Evolutionary conservation across 2,888 invertebrate genomes (phyloP), one percentile per base, ranked within the genome.

Genomic region (Pammene fasciana): DNA sequence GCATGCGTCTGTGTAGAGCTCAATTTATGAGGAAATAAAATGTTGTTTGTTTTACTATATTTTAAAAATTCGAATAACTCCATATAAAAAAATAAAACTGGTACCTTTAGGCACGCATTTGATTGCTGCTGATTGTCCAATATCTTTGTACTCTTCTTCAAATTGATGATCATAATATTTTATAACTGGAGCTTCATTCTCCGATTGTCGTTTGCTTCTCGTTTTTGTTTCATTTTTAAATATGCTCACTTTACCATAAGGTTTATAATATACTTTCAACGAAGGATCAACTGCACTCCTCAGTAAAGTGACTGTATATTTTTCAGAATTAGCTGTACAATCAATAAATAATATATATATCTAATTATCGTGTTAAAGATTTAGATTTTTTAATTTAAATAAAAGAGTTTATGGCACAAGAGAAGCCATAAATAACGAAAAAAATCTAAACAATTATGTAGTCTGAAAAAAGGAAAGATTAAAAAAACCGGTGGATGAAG

Each of bases 71-170:
- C 9, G 2, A 38, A 0, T 38, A 38, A 9, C 2, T 38, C 6
- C 9, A 38, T n/a, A 38, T 38, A 9, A 0, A 38, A 16, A 41
- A 9, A 48, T 9, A n/a, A 10, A 16, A 55, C 2, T n/a, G 50
- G 14, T 67, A 67, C 67, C 67, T 45, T 46, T 54, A 0, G 60
- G 16, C 18, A 46, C 54, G 36, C 67, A 67, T 46, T 54, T 60
- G 18, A 67, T 46, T 9, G 7, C 18, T 0, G 26, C 14, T 41
- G 62, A 62, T n/a, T 38, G 93, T 66, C 94, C 94, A 78, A 94
- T 94, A 26, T 88, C 14, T 34, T 64, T 64, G 18, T 64, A 43
- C 43, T 65, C 54, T 55, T 55, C 45, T 45, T 55, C 54, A 55
- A 55, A 55, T 13, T 54, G 34, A 11, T 4, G 36, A 45, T 26